Base-by-base conservation (phyloP, 2,888 invertebrate genomes). In the Apodemia duryi region DNA sequence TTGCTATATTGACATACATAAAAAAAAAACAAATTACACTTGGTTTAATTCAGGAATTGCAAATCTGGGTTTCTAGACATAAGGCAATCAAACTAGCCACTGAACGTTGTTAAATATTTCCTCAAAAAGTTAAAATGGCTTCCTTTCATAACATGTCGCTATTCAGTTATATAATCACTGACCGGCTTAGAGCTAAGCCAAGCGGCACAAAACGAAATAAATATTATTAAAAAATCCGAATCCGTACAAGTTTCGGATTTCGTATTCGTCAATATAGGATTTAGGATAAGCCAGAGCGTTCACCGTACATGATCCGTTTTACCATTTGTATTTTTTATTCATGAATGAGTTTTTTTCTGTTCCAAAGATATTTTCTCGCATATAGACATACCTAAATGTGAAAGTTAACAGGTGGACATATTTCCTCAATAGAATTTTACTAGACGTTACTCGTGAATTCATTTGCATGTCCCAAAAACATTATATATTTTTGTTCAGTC, bases 201-300 rank as follows among this genome's bases (percentile, higher is more conserved):
- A 65, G 38, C 60, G 52, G 61, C 28, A 51, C 52, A 35, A 61
- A 61, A 64, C 46, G 49, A 49, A 63, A 63, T 49, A 43, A 62
- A 63, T 49, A 63, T 29, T 49, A 49, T 32, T 49, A 63, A 63
- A 46, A 63, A 63, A 46, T 51, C 28, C 10, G 63, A 57, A 65
- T 29, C 65, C 60, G 64, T 49, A 61, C 60, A 38, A 61, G 64
- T 64, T 64, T 64, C 51, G 65, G 65, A 61, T 65, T 65, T 61
- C 49, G 61, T 61, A 32, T 49, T 61, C 65, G 51, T 61, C 61
- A 65, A 61, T 65, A 65, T 51, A 28, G 65, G 65, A 65, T 65
- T 65, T 65, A 61, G 51, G 61, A 38, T 65, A 65, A 65, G 65
- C 61, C 61, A 28, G 41, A 51, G 49, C 49, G 38, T 61, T 65